Evolutionary conservation across 2,888 invertebrate species (phyloP), one percentile per base, ranked within the genome.

Genomic region (Auanema freiburgensis): DNA sequence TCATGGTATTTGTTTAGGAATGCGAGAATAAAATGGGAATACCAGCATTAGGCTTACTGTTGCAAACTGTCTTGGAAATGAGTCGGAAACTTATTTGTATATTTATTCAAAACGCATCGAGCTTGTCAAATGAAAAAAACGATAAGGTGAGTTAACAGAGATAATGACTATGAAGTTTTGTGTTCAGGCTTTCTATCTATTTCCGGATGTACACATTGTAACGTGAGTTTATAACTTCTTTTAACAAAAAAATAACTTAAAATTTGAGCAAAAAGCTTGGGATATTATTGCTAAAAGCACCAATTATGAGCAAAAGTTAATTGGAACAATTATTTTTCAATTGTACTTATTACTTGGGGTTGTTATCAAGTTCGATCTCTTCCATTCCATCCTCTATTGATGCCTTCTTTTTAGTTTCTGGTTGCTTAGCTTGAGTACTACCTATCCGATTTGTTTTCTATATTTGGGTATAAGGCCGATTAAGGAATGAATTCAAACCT

Each of bases 21-120:
- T 57, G 66, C 16, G 66, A 66, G 14, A 83, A 83, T 66, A 83
- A 84, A 58, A 83, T 83, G 83, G 73, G 73, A 12, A 58, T 83
- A 33, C 69, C 69, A 6, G 80, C 80, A 1, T 57, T 83, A 14
- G 84, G 83, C 11, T 71, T 84, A 10, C 63, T 83, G 1, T 73
- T 84, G 3, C 80, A 81, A 53, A 74, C 77, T 6, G 75, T 80
- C 49, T 57, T 83, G 55, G 74, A 79, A 52, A 69, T 83, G 68
- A 63, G 68, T 0, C 65, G 74, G 25, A 69, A 70, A 40, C 59
- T 79, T 63, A 67, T 78, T 0, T 69, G 73, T 50, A 70, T 67
- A 12, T 41, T 63, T 14, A 43, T 63, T 23, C 52, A 53, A 40
- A 63, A 63, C 33, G 53, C 62, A 1, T 18, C 52, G 10, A n/a